Evolutionary conservation across 2,797 vertebrate genomes (phyloP).

Genomic region (Semaprochilodus insignis): DNA sequence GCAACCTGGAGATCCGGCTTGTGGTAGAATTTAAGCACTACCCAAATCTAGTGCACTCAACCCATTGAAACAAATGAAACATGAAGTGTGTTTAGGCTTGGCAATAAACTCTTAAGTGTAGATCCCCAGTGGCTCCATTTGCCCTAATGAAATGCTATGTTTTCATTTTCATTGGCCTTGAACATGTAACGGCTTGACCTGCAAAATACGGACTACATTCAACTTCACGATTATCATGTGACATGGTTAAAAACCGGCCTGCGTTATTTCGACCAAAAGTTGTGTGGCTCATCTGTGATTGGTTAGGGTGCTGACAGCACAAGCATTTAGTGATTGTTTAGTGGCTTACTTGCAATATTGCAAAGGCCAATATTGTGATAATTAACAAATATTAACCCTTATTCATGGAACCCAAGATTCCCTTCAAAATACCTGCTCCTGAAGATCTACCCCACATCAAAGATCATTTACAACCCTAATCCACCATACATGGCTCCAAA

Average conservation of each 20-base stretch:
- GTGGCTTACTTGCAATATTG: neutral
- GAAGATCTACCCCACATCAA: neutral
- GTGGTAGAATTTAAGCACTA: neutral
- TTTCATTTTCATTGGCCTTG: too few relatives aligned
- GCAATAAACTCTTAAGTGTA: neutral
- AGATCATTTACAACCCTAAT: neutral
- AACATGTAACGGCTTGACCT: neutral
- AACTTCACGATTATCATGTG: neutral
- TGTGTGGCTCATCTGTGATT: neutral
- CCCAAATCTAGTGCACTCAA: conserved; percentile 12
- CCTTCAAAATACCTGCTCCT: neutral
- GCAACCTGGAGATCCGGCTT: conserved; percentile 1
- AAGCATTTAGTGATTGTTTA: neutral
- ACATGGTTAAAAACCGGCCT: too few relatives aligned
- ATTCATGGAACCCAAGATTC: neutral
- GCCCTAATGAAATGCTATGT: neutral
- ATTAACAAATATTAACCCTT: neutral
- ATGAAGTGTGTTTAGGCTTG: neutral
- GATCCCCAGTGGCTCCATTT: neutral
- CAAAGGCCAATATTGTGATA: neutral
- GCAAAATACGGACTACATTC: neutral
- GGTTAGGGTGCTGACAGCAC: neutral
- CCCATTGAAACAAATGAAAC: neutral
- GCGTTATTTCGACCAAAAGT: too few relatives aligned
- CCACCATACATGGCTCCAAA: neutral